Base-by-base conservation (phyloP, 2,888 invertebrate genomes). In the Lasioglossum marginatum region DNA sequence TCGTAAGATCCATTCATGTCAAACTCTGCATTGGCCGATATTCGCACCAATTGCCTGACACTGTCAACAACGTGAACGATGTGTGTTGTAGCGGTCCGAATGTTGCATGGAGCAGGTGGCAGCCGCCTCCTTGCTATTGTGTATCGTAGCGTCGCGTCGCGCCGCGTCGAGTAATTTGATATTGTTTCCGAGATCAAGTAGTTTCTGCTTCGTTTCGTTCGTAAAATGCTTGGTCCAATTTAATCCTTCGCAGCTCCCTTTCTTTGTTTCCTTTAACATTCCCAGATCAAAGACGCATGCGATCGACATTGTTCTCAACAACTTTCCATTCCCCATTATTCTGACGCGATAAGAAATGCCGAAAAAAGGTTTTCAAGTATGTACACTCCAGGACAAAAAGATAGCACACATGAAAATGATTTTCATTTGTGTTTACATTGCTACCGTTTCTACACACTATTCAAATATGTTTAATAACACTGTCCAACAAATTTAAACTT, bases 1-100 rank as follows among this genome's bases (percentile, higher is more conserved):
- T 60, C 27, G 27, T 27, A 60, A 60, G 60, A 60, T 60, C 60
- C 14, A 27, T 60, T 60, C 60, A 14, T 27, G 27, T 60, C 27
- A 60, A 27, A 14, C 60, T n/a, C 27, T 60, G 27, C 4, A 27
- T n/a, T 4, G 27, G 60, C 60, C 60, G 5, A 60, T 60, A 60
- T 60, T 60, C 60, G 27, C 10, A 14, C 60, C 27, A 60, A 60
- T 60, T 60, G 27, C 27, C 60, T 3, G 60, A 27, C 60, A 60
- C 12, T 60, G 60, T 60, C 60, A 60, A 60, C 60, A 60, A 60
- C 60, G 60, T 60, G 60, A 60, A 60, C 60, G 60, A 60, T 60
- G 60, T 27, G 27, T 60, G n/a, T n/a, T 60, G 4, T 27, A 27
- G 14, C 14, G 3, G 37, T 8, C 37, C 14, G 14, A 27, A 60